These are phyloP conservation scores for Macroglossus sobrinus DNA, from an alignment of 2,113 vertebrate species.

Conservation along the genomic window DNA sequence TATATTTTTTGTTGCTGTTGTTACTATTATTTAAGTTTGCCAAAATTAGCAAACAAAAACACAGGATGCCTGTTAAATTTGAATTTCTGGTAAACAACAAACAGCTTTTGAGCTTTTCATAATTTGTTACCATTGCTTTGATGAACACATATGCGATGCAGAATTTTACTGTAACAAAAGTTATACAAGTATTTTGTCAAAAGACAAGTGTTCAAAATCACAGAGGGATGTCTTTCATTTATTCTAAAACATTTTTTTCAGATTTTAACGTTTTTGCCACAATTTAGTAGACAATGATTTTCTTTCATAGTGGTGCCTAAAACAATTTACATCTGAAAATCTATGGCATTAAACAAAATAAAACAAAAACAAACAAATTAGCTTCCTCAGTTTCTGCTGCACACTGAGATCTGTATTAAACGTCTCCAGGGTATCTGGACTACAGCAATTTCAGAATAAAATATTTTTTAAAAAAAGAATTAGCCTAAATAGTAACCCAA, in stretches of 20 bases:
- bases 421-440: slow-evolving; percentile 71
- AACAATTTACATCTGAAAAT: background rate
- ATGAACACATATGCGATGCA: slow-evolving; percentile 75
- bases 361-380: background rate
- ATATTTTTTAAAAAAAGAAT: background rate
- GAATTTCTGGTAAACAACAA: background rate
- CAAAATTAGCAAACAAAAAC: background rate
- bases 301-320: background rate
- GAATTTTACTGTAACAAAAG: slow-evolving; percentile 82
- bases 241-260: background rate
- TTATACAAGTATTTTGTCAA: slow-evolving; percentile 78
- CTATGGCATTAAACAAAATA: background rate
- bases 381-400: slow-evolving; percentile 60
- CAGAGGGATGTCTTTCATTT: background rate
- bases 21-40: background rate
- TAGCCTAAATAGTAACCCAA: slow-evolving; percentile 12
- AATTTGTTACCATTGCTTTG: slow-evolving; percentile 78
- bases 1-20: background rate
- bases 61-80: background rate
- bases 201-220: slow-evolving; percentile 38
- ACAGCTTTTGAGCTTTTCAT: slow-evolving; percentile 63
- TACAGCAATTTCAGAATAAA: slow-evolving; percentile 74
- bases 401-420: slow-evolving; percentile 63
- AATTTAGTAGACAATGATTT: background rate
- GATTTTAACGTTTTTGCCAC: background rate